phyloP scores from a whole-genome alignment of 2,113 vertebrate genomes.

The Oncorhynchus kisutch region DNA sequence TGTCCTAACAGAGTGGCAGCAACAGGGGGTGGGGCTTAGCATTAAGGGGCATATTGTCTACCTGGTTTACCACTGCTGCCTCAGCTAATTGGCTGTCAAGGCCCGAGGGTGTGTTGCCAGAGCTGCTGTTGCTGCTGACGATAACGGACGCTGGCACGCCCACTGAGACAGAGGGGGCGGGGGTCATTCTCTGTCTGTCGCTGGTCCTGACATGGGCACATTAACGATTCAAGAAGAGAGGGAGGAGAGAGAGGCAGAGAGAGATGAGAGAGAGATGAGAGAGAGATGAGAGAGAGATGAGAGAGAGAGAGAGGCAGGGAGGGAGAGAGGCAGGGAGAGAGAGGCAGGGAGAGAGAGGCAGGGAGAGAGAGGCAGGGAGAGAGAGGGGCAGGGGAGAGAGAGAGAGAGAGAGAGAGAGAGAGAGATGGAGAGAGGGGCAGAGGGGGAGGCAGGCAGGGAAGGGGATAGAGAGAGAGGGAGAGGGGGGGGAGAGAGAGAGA shows the following conservation, averaged over 20 bases:
- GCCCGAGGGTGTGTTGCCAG: constrained; percentile 71
- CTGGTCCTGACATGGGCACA: constrained; percentile 79
- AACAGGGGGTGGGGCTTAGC: constrained; percentile 72
- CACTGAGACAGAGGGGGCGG: constrained; percentile 68
- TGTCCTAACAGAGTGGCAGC: constrained; percentile 66
- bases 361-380: too few species aligned
- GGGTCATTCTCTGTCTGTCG: constrained; percentile 77
- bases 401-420: rapidly evolving
- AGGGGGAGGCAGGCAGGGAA: too few species aligned
- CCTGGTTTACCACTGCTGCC: constrained; percentile 81
- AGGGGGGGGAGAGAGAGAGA: rapidly evolving
- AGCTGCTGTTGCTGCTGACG: constrained; percentile 75
- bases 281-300: rapidly evolving
- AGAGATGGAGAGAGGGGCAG: too few species aligned
- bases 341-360: too few species aligned
- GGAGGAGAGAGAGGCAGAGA: constrained; percentile 39
- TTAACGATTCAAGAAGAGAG: constrained; percentile 60
- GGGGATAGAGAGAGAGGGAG: too few species aligned
- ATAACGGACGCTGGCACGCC: constrained; percentile 88
- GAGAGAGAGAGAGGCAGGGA: constrained; percentile 28
- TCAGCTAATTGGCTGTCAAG: constrained; percentile 73
- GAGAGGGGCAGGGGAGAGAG: too few species aligned
- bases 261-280: too few species aligned
- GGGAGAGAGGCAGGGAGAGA: constrained; percentile 7
- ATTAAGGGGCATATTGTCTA: constrained; percentile 71